Base-by-base conservation (phyloP, 2,797 vertebrate species). In the Clarias fuscus region DNA sequence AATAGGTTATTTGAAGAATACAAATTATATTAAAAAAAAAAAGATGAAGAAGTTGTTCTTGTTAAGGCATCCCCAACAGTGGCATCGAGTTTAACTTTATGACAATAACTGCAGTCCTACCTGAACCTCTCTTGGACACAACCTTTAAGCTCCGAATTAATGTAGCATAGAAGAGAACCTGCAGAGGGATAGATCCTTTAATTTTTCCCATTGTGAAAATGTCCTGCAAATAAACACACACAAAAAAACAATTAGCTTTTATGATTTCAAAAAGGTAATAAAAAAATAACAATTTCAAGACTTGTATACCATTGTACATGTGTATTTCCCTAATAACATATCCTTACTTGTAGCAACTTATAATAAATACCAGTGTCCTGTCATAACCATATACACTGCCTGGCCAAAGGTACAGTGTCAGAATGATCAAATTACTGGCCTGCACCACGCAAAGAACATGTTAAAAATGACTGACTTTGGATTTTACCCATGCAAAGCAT, bases 121-220 rank as follows among this genome's bases (percentile, higher is more conserved):
- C 98, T 93, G 98, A 99, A 92, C 98, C 98, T 95, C 98, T 96
- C 94, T 99, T 99, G 87, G 97, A 98, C 92, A 99, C 97, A 91
- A 98, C 97, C 94, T 99, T 99, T 95, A 98, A 93, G 95, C 97
- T 97, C 93, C 97, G 96, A 93, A 97, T 94, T 90, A 97, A 93
- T 85, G 95, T 93, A 88, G 96, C 96, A 89, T 97, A 97, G 93
- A 98, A 95, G 91, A 99, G 95, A 93, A 99, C 94, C 95, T 98
- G 96, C 91, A 97, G 96, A 86, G 97, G 96, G 94, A 97, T 95
- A 89, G 96, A 95, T 93, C 95, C 95, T 98, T 97, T 98, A 98
- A 99, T 99, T 97, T 97, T 95, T 73, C 72, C 61, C 43, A 48
- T 67, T 65, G 80, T 22, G 64, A 83, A 24, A 86, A 53, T 73